phyloP scores from a whole-genome alignment of 2,113 vertebrate genomes.

The Rynchops niger region DNA sequence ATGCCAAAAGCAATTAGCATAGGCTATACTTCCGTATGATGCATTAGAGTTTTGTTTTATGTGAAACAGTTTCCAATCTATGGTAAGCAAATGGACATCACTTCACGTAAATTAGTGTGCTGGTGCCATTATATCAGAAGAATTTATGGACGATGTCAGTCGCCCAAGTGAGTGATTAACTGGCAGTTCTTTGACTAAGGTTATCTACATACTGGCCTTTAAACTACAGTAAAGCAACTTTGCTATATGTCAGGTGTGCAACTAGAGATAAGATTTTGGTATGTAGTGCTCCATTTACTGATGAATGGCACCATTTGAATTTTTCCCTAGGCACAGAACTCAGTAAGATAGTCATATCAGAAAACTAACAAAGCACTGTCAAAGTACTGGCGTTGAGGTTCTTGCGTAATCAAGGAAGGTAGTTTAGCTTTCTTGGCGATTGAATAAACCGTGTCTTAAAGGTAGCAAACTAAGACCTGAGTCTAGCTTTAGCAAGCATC shows the following conservation, averaged over 20 bases:
- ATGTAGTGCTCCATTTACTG: not conserved
- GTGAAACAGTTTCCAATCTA: slow-evolving; percentile 26
- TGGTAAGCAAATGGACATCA: slow-evolving; percentile 57
- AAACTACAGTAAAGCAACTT: slow-evolving; percentile 30
- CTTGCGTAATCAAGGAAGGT: not conserved
- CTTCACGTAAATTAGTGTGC: slow-evolving; percentile 41
- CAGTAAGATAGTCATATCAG: not conserved
- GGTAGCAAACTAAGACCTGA: not conserved
- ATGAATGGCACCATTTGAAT: slow-evolving; percentile 26
- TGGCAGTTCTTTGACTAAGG: slow-evolving; percentile 36
- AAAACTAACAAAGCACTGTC: not conserved
- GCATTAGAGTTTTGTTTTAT: slow-evolving; percentile 55
- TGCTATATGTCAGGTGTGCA: slow-evolving; percentile 34
- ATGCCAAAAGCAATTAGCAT: slow-evolving; percentile 40
- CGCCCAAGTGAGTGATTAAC: slow-evolving; percentile 49
- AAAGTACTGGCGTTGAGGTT: not conserved
- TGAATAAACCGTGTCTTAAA: not conserved
- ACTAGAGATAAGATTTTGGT: slow-evolving; percentile 46
- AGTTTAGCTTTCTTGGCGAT: not conserved
- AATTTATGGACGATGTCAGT: slow-evolving; percentile 60
- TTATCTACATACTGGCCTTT: slow-evolving; percentile 38
- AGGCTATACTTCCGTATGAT: slow-evolving; percentile 10
- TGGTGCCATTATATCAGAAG: slow-evolving; percentile 14
- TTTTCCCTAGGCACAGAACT: not conserved
- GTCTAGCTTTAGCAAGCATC: not conserved